These are phyloP conservation scores for Mus pahari DNA, from an alignment of 2,113 vertebrate genomes.

Conservation along the genomic window DNA sequence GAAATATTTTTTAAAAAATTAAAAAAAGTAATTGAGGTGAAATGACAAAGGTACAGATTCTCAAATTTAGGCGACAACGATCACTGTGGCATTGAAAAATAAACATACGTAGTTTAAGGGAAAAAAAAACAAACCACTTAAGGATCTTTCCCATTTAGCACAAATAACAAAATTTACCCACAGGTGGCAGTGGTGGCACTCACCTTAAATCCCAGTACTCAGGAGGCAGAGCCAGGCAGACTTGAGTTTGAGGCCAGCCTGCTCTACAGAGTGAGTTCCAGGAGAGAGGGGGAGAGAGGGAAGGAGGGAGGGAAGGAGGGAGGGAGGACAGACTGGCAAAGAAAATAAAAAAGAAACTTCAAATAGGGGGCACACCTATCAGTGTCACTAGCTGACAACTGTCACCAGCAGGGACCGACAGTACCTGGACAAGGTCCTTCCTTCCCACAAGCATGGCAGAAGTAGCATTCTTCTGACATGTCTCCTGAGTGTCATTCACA, in stretches of 20 bases:
- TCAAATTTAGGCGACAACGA: background rate
- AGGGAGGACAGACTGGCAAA: background rate
- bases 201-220: too few relatives aligned
- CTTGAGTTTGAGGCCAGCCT: too few relatives aligned
- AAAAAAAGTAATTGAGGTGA: slow-evolving; percentile 12
- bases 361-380: background rate
- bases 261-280: too few relatives aligned
- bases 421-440: slow-evolving; percentile 96
- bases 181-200: too few relatives aligned
- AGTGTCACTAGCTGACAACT: background rate
- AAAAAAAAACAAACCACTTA: background rate
- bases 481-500: slow-evolving; percentile 96
- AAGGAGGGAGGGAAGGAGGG: too few relatives aligned
- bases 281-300: too few relatives aligned
- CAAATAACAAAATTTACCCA: slow-evolving; percentile 6
- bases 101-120: background rate
- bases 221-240: too few relatives aligned
- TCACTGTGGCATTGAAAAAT: background rate
- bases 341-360: slow-evolving; percentile 13
- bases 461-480: slow-evolving; percentile 96
- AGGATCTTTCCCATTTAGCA: background rate
- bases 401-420: fast-evolving
- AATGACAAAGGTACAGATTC: background rate
- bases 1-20: background rate
- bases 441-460: slow-evolving; percentile 93